Conservation (phyloP, 2,888 invertebrate genomes). For the Cataglyphis cursor region DNA sequence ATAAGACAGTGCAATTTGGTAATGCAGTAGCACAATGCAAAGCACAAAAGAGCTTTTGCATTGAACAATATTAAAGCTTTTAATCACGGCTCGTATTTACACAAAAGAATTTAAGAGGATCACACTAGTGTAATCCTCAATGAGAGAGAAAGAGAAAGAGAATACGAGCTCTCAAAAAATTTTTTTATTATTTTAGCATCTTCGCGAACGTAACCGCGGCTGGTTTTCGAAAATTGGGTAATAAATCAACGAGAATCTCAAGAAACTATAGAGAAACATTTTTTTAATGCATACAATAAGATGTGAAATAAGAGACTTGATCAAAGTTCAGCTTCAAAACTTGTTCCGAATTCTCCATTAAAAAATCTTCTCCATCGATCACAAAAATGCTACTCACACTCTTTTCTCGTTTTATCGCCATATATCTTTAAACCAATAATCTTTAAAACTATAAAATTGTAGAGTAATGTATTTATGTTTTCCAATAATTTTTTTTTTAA, state of each 20-base stretch:
- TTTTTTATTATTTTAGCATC: slow-evolving; percentile 45
- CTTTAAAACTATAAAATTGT: neutral
- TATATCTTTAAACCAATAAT: slow-evolving; percentile 1
- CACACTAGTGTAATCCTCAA: slow-evolving; percentile 22
- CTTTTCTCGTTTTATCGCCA: slow-evolving; percentile 14
- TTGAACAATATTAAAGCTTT: slow-evolving; percentile 38
- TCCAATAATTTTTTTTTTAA: neutral
- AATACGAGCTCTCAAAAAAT: slow-evolving; percentile 25
- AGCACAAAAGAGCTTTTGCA: slow-evolving; percentile 22
- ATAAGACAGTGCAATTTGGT: slow-evolving; percentile 31
- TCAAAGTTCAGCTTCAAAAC: neutral
- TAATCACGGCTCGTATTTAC: slow-evolving; percentile 37
- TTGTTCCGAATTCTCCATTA: neutral
- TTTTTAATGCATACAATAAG: neutral
- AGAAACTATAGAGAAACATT: slow-evolving; percentile 27
- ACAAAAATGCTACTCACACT: slow-evolving; percentile 4
- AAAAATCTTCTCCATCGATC: slow-evolving; percentile 10
- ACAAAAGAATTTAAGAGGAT: slow-evolving; percentile 39
- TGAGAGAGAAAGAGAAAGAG: neutral
- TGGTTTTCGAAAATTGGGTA: slow-evolving; percentile 7
- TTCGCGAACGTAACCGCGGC: neutral
- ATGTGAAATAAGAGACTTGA: slow-evolving; percentile 22
- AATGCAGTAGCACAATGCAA: slow-evolving; percentile 15
- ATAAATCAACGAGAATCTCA: slow-evolving; percentile 21
- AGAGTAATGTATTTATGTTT: neutral